phyloP scores from a whole-genome alignment of 2,113 vertebrate species.

The Scartelaos histophorus region DNA sequence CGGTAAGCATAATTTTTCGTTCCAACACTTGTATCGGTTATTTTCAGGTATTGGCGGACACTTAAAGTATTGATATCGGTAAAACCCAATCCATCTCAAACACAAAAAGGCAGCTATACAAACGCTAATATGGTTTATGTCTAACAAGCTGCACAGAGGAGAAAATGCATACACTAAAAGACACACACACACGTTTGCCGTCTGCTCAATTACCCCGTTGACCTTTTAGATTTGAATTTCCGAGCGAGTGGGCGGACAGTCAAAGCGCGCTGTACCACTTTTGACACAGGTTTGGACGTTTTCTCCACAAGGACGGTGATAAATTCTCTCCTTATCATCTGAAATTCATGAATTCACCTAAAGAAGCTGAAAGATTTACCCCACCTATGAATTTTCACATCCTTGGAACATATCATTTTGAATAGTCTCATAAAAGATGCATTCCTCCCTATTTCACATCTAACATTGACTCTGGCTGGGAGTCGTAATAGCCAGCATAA shows the following conservation, averaged over 20 bases:
- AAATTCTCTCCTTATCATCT: background rate
- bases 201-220: background rate
- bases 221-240: constrained; percentile 4
- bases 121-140: background rate
- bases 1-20: no score
- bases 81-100: no score
- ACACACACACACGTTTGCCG: no score
- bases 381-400: background rate
- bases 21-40: no score
- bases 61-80: no score
- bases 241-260: constrained; percentile 2
- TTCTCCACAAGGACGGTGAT: background rate
- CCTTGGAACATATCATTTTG: background rate
- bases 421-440: constrained; percentile 9
- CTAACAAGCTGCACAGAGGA: background rate
- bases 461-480: constrained; percentile 4
- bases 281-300: background rate
- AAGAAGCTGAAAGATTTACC: constrained; percentile 4
- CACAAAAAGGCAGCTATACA: no score
- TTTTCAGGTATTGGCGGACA: no score
- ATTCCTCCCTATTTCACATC: constrained; percentile 2
- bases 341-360: constrained; percentile 7
- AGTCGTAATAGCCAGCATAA: background rate
- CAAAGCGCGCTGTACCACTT: background rate
- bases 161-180: background rate